Evolutionary conservation across 2,797 vertebrate genomes (phyloP).

Genomic region (Psittacula echo): DNA sequence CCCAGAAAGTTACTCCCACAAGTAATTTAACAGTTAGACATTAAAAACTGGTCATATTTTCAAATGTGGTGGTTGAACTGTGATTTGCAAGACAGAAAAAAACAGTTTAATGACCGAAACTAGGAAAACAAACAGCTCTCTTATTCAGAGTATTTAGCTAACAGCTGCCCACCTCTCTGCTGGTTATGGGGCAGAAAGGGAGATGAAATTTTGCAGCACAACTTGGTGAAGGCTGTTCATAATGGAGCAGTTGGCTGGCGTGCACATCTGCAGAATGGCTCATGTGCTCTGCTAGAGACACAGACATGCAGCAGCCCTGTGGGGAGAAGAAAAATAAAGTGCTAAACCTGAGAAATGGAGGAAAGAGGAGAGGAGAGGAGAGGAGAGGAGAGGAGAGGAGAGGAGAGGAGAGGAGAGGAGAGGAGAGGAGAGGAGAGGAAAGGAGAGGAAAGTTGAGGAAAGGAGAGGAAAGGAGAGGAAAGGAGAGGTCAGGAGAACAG

Average conservation of each 20-base stretch:
- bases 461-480: no score
- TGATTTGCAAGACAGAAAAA: not conserved
- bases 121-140: not conserved
- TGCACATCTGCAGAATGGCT: not conserved
- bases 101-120: not conserved
- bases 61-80: not conserved
- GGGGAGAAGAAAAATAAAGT: not conserved
- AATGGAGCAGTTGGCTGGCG: not conserved
- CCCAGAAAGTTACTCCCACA: not conserved
- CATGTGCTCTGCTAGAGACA: not conserved
- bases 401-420: not conserved
- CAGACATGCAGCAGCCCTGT: not conserved
- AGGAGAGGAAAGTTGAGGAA: no score
- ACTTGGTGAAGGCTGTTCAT: not conserved
- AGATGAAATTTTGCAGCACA: not conserved
- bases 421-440: accelerated
- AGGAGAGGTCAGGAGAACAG: not conserved
- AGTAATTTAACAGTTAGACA: not conserved
- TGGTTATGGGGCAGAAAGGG: not conserved
- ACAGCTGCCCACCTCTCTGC: not conserved
- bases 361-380: not conserved
- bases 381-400: no score
- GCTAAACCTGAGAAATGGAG: not conserved
- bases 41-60: accelerated
- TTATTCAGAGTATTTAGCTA: not conserved